These are phyloP conservation scores for Lichenostomus cassidix DNA, from an alignment of 2,113 vertebrate genomes.

Conservation along the genomic window DNA sequence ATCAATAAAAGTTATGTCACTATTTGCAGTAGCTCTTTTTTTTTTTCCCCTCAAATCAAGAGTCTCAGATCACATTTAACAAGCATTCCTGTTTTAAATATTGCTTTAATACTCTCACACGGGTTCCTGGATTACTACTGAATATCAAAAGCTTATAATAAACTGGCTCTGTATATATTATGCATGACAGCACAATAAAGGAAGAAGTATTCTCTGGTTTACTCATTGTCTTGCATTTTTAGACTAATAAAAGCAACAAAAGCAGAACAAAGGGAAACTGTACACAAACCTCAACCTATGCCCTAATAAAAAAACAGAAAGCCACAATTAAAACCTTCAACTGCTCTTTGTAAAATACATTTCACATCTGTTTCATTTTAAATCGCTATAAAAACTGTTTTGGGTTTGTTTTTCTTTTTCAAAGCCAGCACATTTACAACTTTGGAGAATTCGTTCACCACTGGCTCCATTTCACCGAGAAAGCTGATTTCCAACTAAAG, in stretches of 20 bases:
- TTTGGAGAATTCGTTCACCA: neutral
- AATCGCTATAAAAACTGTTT: neutral
- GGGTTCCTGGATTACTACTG: neutral
- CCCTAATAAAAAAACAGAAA: neutral
- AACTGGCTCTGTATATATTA: neutral
- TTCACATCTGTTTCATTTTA: neutral
- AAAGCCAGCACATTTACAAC: neutral
- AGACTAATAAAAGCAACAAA: neutral
- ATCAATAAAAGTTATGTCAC: neutral
- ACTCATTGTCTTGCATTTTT: neutral
- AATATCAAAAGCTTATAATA: neutral
- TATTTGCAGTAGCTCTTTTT: neutral
- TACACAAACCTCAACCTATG: neutral
- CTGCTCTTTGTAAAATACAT: neutral
- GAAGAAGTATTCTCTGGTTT: neutral
- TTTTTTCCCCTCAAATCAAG: neutral
- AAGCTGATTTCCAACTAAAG: neutral
- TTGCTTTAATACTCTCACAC: neutral
- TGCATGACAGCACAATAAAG: neutral
- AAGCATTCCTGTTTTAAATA: neutral
- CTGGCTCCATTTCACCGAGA: neutral
- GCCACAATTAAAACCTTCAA: neutral
- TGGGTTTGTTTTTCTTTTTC: neutral
- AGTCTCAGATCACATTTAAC: neutral
- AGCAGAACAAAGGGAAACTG: neutral